These are phyloP conservation scores for Leptarthrus brevirostris DNA, from an alignment of 2,888 invertebrate species.

Conservation along the genomic window DNA sequence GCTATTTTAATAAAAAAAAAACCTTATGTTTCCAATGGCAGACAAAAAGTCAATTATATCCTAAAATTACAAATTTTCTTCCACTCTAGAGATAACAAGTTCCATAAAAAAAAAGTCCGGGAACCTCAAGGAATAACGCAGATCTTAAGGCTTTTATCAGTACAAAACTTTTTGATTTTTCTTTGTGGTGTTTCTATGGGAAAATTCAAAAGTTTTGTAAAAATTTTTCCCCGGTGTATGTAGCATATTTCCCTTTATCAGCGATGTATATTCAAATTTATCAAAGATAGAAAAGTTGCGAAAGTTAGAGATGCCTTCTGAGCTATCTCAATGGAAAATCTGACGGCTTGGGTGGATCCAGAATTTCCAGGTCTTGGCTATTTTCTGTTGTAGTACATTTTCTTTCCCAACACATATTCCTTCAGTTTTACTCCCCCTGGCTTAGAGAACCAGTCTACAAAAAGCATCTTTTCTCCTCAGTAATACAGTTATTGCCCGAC, in stretches of 20 bases:
- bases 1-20: background rate
- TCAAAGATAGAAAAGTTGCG: conserved; percentile 20
- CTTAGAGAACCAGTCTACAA: no score
- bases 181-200: conserved; percentile 18
- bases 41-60: conserved; percentile 33
- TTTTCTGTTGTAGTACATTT: background rate
- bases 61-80: conserved; percentile 18
- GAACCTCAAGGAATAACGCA: conserved; percentile 16
- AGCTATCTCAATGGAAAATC: conserved; percentile 25
- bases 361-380: background rate
- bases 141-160: conserved; percentile 40
- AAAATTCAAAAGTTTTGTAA: conserved; percentile 38
- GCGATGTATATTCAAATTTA: conserved; percentile 46
- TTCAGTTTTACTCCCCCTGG: background rate
- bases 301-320: conserved; percentile 26
- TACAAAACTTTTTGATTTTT: conserved; percentile 24
- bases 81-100: conserved; percentile 30
- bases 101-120: conserved; percentile 3
- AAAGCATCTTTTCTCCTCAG: conserved; percentile 7
- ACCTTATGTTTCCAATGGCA: conserved; percentile 15
- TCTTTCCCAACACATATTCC: background rate
- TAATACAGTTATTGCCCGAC: conserved; percentile 2
- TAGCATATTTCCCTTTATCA: conserved; percentile 44
- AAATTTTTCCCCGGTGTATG: conserved; percentile 16
- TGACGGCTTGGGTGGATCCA: conserved; percentile 9